A percentile compares a stretch with the other conserved stretches of the same genome.
These are phyloP conservation scores for Hemistola chrysoprasaria DNA, from an alignment of 2,888 invertebrate genomes.

Conservation along the genomic window DNA sequence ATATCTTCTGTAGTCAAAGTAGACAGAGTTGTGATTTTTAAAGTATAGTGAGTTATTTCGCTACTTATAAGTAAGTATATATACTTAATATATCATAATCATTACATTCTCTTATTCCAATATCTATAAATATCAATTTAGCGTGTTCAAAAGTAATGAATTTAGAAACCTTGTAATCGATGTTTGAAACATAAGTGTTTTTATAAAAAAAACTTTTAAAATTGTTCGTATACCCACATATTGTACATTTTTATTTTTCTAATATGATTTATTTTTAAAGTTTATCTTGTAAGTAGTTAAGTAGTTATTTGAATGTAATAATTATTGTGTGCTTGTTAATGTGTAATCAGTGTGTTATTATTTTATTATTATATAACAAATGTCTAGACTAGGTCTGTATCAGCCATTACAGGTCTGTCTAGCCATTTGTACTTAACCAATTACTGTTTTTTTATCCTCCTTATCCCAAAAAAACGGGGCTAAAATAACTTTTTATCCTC, in stretches of 20 bases:
- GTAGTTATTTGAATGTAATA: slow-evolving; percentile 26
- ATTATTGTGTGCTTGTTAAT: slow-evolving; percentile 31
- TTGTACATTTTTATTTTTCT: slow-evolving; percentile 30
- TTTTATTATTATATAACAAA: slow-evolving; percentile 48
- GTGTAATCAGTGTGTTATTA: slow-evolving; percentile 39
- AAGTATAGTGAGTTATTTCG: slow-evolving; percentile 8
- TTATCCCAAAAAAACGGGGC: neutral
- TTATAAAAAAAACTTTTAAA: slow-evolving; percentile 62
- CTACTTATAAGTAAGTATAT: too few relatives aligned
- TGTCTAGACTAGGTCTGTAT: slow-evolving; percentile 59
- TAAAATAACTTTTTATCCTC: too few relatives aligned
- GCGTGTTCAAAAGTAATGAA: slow-evolving; percentile 32
- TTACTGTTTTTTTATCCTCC: slow-evolving; percentile 40
- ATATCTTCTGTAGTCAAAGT: slow-evolving; percentile 3
- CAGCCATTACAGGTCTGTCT: slow-evolving; percentile 74
- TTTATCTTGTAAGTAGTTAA: slow-evolving; percentile 31
- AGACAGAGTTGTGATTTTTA: slow-evolving; percentile 17
- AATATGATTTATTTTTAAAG: slow-evolving; percentile 23
- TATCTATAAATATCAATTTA: slow-evolving; percentile 19
- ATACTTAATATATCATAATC: neutral
- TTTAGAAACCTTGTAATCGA: slow-evolving; percentile 12
- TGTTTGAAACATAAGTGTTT: slow-evolving; percentile 52
- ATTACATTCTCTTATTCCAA: slow-evolving; percentile 4
- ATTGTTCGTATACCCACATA: slow-evolving; percentile 75
- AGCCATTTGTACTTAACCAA: slow-evolving; percentile 56